phyloP scores from a whole-genome alignment of 1,140 invertebrate species.

The Choristoneura fumiferana region DNA sequence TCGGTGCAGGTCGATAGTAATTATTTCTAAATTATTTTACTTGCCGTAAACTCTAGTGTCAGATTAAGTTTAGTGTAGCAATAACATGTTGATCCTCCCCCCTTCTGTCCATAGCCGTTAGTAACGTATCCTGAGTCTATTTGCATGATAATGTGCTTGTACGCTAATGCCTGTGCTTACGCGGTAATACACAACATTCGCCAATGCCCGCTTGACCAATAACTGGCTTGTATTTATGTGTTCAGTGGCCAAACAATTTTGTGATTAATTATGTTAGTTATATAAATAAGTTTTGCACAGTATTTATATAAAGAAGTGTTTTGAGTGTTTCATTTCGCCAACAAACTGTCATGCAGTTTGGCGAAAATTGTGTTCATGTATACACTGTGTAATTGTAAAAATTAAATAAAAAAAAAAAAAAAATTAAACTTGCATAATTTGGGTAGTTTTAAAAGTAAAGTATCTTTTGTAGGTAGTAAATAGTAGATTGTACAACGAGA shows the following conservation, averaged over 20 bases:
- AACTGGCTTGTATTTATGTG: not conserved
- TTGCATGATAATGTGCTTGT: conserved; percentile 4
- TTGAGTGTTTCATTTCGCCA: too few species aligned
- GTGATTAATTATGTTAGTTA: not conserved
- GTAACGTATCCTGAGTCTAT: not conserved
- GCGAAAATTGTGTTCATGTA: too few species aligned
- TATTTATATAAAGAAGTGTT: too few species aligned
- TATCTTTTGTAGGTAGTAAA: not conserved
- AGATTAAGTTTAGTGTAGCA: not conserved
- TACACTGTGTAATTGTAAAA: too few species aligned
- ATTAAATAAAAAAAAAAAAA: too few species aligned
- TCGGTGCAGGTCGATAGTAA: too few species aligned
- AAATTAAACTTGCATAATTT: not conserved
- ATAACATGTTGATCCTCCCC: conserved; percentile 3
- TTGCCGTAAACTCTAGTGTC: too few species aligned
- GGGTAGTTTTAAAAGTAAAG: not conserved
- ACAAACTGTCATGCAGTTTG: too few species aligned
- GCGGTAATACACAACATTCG: conserved; percentile 3
- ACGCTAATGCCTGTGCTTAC: conserved; percentile 15
- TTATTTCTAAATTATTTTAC: too few species aligned
- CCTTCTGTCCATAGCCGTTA: not conserved
- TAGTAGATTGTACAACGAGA: too few species aligned
- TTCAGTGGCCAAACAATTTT: not conserved
- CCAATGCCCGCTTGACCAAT: not conserved
- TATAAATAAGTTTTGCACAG: too few species aligned